Evolutionary conservation across 2,797 vertebrate genomes (phyloP), one percentile per base, ranked within the genome.

Genomic region (Crocodylus rhombifer): DNA sequence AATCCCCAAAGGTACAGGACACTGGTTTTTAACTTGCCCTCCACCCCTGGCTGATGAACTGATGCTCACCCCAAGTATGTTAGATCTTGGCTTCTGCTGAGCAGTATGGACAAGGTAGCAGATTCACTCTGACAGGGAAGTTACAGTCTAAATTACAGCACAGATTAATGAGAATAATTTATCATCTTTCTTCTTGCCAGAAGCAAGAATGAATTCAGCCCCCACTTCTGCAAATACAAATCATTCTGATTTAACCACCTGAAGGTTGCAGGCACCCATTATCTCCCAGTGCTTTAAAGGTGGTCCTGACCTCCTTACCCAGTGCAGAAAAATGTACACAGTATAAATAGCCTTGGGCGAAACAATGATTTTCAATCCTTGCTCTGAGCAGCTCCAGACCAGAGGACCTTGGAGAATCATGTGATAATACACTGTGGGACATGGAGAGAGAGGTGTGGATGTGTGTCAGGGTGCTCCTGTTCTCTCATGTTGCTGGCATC

Each of bases 1-100:
- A 15, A 16, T 26, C 17, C 73, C 90, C 77, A 21, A 56, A 28
- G 61, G 80, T 8, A 79, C 76, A 69, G n/a, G 9, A 86, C 10
- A 67, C 60, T 7, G 5, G 21, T 26, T 20, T 1, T 25, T 51
- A 30, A 20, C 42, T 51, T 0, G 1, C 10, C 6, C 0, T 13
- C 51, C 67, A 57, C 51, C 6, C 75, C 17, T 51, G 2, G 11
- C 1, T 67, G 77, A 84, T 23, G 25, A 58, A n/a, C 0, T 5
- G 30, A 84, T n/a, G 62, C 89, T 84, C 77, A 4, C 1, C 6
- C 42, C 60, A 69, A 0, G 5, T 0, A 33, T n/a, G 73, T 62
- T 5, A 25, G 3, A 55, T 1, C 71, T 10, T 3, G 76, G 60
- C 61, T 61, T 75, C 80, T 30, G 76, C 82, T 51, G 1, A 7